Evolutionary conservation across 2,113 vertebrate species (phyloP), one percentile per base, ranked within the genome.

Genomic region (Sclerurus mexicanus): DNA sequence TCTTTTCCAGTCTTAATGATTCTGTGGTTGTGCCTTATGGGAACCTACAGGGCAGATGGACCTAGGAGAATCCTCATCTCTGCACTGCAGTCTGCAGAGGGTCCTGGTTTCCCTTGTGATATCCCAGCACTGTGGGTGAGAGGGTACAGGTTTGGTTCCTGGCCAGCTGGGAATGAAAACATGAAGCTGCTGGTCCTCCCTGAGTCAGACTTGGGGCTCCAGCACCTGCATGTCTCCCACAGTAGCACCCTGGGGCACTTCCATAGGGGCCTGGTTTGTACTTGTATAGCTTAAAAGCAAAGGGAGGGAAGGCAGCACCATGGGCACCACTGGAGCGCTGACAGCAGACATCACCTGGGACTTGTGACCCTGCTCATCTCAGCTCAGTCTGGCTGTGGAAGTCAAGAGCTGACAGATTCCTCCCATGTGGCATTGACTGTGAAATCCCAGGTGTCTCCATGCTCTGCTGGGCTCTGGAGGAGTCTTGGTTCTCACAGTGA

Each of bases 201-300:
- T 7, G 2, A 27, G 19, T 18, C 1, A 0, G 6, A 20, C 6
- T 8, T 9, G 7, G 62, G 22, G 27, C 33, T 67, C 22, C 68
- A 84, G 58, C 46, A 28, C 20, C 50, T 30, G 23, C 1, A 2
- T 28, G 53, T 23, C 5, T 59, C 33, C 39, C 10, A 21, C 85
- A 53, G 35, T 66, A 66, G 42, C 28, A 23, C 19, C n/a, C 30
- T 5, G 2, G 30, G 4, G 23, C 35, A 25, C 62, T 47, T 17
- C 33, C 24, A 16, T 0, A 2, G 39, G 18, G 27, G 22, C 4
- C 28, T 1, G 22, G 4, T 60, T 31, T 27, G 4, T 7, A 4
- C 14, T 40, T 58, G 42, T 27, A 10, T 3, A 25, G 35, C 35
- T 22, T 15, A 22, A 67, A 56, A 64, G 25, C 35, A 28, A n/a